Evolutionary conservation across 2,888 invertebrate genomes (phyloP).

Genomic region (Galerucella calmariensis): DNA sequence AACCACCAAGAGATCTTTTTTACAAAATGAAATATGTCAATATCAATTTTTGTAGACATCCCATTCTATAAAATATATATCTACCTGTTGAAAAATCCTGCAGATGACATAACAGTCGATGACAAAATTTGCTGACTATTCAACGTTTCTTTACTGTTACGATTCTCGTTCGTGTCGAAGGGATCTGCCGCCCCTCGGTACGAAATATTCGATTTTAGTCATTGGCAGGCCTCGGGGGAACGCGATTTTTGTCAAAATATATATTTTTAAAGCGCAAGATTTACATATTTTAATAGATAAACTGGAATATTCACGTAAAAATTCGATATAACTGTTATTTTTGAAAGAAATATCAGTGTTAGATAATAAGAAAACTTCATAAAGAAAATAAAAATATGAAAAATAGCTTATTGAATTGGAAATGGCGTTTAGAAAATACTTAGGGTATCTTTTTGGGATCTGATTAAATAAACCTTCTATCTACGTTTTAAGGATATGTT

Average conservation of each 20-base stretch:
- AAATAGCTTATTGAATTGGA: too few relatives aligned
- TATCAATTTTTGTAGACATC: not conserved
- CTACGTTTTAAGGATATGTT: conserved; percentile 7
- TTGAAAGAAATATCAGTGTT: too few relatives aligned
- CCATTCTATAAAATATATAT: not conserved
- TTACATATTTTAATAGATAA: not conserved
- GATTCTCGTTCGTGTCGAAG: not conserved
- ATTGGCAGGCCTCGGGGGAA: too few relatives aligned
- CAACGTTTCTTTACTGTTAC: conserved; percentile 3
- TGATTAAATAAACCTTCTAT: conserved; percentile 13
- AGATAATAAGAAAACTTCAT: too few relatives aligned
- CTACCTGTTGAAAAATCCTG: not conserved
- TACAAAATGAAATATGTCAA: not conserved
- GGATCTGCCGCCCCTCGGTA: not conserved
- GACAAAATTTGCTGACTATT: conserved; percentile 11
- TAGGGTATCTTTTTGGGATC: not conserved
- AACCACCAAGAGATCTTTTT: too few relatives aligned
- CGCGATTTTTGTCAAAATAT: not conserved
- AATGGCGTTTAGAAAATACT: not conserved
- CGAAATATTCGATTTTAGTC: not conserved
- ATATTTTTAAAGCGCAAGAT: not conserved
- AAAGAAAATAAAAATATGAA: too few relatives aligned
- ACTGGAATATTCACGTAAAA: too few relatives aligned
- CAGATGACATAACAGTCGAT: conserved; percentile 5
- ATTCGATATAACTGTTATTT: too few relatives aligned